phyloP scores from a whole-genome alignment of 1,140 invertebrate species.

The Heliconius himera region DNA sequence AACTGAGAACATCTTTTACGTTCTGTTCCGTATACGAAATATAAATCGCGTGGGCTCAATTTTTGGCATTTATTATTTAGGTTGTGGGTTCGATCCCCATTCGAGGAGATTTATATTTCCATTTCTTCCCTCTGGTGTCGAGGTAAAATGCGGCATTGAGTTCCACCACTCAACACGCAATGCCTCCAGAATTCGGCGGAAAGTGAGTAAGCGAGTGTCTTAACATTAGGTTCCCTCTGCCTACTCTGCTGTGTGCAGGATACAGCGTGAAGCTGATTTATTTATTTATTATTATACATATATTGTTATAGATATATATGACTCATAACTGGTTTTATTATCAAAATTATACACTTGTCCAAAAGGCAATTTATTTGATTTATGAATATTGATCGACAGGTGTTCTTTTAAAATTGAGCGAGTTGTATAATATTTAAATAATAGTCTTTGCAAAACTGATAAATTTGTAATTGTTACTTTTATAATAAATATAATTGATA shows the following conservation, averaged over 20 bases:
- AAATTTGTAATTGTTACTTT: background rate
- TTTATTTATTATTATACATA: background rate
- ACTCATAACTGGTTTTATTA: background rate
- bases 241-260: too few species aligned
- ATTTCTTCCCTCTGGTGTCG: too few species aligned
- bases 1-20: background rate
- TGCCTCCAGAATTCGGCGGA: too few species aligned
- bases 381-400: constrained; percentile 6
- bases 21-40: background rate
- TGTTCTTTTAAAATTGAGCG: background rate
- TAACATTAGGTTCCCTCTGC: too few species aligned
- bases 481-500: background rate
- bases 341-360: background rate
- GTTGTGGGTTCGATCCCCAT: too few species aligned
- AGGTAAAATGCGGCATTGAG: too few species aligned
- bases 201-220: too few species aligned
- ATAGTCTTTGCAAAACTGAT: background rate
- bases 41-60: background rate
- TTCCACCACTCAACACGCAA: too few species aligned
- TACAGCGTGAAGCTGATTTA: too few species aligned
- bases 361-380: background rate
- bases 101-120: too few species aligned
- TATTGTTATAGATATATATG: background rate
- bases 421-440: background rate
- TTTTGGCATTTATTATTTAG: background rate